Percentiles rank a stretch among this genome's conserved stretches.
Conservation (phyloP, 1,140 invertebrate species). For the Periplaneta americana region DNA sequence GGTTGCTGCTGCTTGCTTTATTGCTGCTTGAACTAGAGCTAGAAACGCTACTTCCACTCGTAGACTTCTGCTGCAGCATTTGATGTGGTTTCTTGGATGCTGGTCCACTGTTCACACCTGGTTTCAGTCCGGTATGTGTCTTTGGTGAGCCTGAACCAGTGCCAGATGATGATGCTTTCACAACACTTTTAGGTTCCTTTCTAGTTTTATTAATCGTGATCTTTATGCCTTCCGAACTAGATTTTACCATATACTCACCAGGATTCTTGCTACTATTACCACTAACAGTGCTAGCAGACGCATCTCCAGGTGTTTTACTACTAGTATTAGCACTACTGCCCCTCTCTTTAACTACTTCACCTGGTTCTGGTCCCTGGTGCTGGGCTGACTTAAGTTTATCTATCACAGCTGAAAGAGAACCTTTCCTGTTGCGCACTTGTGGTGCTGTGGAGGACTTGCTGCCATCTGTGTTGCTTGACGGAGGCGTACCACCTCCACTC, state of each 20-base stretch:
- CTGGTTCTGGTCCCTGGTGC: conserved; percentile 32
- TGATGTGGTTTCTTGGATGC: conserved; percentile 68
- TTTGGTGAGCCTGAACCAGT: conserved; percentile 58
- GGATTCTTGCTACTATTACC: conserved; percentile 59
- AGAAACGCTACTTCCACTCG: conserved; percentile 43
- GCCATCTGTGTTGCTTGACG: conserved; percentile 6
- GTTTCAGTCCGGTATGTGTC: conserved; percentile 77
- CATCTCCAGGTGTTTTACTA: conserved; percentile 32
- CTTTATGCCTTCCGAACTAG: conserved; percentile 79
- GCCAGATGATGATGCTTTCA: conserved; percentile 34
- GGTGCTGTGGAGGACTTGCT: conserved; percentile 37
- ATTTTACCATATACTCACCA: conserved; percentile 80
- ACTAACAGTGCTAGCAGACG: conserved; percentile 45
- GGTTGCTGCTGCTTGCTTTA: conserved; percentile 17
- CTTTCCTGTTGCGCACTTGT: conserved; percentile 60
- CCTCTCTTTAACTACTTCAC: conserved; percentile 13
- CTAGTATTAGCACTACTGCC: conserved; percentile 30
- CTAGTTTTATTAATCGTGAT: conserved; percentile 82
- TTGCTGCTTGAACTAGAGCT: background rate
- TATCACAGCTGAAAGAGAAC: conserved; percentile 76
- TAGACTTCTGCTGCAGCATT: conserved; percentile 30
- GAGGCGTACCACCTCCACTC: conserved; percentile 21
- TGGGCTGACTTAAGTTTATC: conserved; percentile 77
- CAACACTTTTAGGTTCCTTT: conserved; percentile 50
- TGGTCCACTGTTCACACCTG: conserved; percentile 73